Conservation (phyloP, 2,888 invertebrate species). For the Dorcus hopei region DNA sequence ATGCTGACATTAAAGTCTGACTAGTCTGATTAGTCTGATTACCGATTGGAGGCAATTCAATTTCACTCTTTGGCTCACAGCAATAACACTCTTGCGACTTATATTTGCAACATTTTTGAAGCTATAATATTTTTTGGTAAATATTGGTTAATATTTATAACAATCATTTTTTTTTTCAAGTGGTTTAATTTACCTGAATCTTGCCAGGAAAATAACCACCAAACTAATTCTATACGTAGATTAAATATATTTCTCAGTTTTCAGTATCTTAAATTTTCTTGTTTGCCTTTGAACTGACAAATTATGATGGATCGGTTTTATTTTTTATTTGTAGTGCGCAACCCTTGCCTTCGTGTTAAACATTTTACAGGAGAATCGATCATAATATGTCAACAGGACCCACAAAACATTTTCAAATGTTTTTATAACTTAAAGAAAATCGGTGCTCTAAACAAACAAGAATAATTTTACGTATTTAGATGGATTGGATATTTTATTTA, state of each 20-base stretch:
- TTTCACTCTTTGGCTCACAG: no score
- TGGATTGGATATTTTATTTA: background rate
- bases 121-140: no score
- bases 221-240: background rate
- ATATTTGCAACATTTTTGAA: no score
- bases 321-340: slow-evolving; percentile 4
- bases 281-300: slow-evolving; percentile 6
- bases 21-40: no score
- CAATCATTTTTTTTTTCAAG: no score
- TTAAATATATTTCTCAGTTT: background rate
- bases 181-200: no score
- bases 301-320: slow-evolving; percentile 13
- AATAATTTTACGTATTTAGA: no score
- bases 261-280: slow-evolving; percentile 3
- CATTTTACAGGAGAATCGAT: slow-evolving; percentile 1
- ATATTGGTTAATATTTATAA: no score
- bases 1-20: no score
- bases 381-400: slow-evolving; percentile 6
- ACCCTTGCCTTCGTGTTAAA: background rate
- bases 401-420: slow-evolving; percentile 1
- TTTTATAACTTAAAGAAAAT: background rate
- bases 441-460: background rate
- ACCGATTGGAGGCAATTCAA: no score
- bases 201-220: background rate
- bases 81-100: no score